These are phyloP conservation scores for Pangasius sanitwongsei DNA, from an alignment of 2,797 vertebrate genomes.

Conservation along the genomic window DNA sequence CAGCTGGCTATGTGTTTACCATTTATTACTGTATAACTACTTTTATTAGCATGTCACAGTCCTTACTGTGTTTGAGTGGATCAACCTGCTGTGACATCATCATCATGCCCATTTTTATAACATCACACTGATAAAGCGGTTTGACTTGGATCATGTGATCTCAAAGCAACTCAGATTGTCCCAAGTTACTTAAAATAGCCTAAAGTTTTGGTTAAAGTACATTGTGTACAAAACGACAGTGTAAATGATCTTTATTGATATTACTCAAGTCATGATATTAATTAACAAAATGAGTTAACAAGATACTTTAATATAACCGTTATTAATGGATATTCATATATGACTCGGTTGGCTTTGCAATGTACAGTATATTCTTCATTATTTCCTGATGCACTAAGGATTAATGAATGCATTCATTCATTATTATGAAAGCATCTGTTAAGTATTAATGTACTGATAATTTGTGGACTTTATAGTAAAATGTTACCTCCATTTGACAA, in stretches of 20 bases:
- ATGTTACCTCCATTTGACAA: not conserved
- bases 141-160: not conserved
- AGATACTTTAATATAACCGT: not conserved
- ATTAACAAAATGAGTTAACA: not conserved
- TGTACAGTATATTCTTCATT: not conserved
- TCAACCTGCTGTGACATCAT: not conserved
- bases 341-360: not conserved
- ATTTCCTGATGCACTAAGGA: not conserved
- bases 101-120: not conserved
- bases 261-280: not conserved
- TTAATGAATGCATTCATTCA: too few relatives aligned
- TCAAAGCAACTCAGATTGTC: not conserved
- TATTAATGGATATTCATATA: not conserved
- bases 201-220: not conserved
- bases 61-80: not conserved
- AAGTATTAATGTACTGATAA: not conserved
- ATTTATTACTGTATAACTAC: not conserved
- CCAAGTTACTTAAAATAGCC: not conserved
- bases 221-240: not conserved
- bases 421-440: not conserved
- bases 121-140: not conserved
- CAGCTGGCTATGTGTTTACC: not conserved
- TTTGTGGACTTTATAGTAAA: not conserved
- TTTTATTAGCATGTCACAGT: not conserved
- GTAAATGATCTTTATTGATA: not conserved